phyloP scores from a whole-genome alignment of 2,888 invertebrate genomes.

The Synergus gifuensis region DNA sequence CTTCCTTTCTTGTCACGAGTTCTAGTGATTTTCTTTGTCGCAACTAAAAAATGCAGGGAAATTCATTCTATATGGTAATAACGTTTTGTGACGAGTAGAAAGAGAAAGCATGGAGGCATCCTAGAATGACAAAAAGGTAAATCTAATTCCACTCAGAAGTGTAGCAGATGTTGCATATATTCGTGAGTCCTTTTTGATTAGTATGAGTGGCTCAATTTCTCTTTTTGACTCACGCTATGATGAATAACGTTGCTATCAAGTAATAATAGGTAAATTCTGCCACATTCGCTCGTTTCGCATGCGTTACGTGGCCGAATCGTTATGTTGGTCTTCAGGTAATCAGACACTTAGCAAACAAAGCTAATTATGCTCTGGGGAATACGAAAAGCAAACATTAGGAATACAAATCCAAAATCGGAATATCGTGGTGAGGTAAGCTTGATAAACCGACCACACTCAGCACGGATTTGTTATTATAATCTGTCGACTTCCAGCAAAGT shows the following conservation, averaged over 20 bases:
- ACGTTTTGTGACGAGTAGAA: constrained; percentile 31
- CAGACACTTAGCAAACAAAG: constrained; percentile 72
- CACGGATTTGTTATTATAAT: constrained; percentile 48
- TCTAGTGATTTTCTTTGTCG: constrained; percentile 34
- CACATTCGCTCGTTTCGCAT: constrained; percentile 45
- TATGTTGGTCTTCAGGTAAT: constrained; percentile 63
- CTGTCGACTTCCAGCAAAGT: constrained; percentile 23
- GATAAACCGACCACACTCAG: constrained; percentile 57
- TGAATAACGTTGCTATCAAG: constrained; percentile 38
- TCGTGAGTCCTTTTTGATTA: background rate
- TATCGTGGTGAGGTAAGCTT: constrained; percentile 56
- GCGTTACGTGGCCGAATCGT: constrained; percentile 47
- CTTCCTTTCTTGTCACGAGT: constrained; percentile 17
- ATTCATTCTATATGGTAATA: constrained; percentile 41
- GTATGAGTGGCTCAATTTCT: background rate
- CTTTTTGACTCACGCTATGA: background rate
- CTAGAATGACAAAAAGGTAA: constrained; percentile 34
- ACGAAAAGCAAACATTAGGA: constrained; percentile 59
- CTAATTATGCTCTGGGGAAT: constrained; percentile 67
- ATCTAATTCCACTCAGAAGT: constrained; percentile 28
- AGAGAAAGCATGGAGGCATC: constrained; percentile 32
- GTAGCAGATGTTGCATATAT: background rate
- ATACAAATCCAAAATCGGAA: constrained; percentile 69
- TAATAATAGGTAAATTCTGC: constrained; percentile 60
- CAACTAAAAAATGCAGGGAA: constrained; percentile 1